Conservation (phyloP, 2,888 invertebrate species). For the Agriopis aurantiaria region DNA sequence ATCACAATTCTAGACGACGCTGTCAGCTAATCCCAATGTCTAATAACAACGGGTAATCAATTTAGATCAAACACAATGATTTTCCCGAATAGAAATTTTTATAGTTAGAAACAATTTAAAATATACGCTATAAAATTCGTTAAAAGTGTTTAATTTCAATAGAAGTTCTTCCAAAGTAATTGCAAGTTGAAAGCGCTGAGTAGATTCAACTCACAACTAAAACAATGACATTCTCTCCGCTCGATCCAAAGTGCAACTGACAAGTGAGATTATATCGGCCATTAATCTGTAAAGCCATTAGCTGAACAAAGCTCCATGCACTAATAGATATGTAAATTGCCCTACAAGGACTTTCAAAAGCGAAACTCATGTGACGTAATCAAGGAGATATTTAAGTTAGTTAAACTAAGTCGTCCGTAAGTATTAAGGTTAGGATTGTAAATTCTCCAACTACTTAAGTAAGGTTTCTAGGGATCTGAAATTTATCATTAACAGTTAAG, state of each 20-base stretch:
- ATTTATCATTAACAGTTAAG: no score
- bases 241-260: constrained; percentile 38
- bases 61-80: no score
- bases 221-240: constrained; percentile 23
- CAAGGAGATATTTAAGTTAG: constrained; percentile 36
- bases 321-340: constrained; percentile 57
- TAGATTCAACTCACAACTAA: not conserved
- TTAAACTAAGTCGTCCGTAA: not conserved
- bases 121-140: no score
- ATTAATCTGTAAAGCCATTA: constrained; percentile 50
- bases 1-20: no score
- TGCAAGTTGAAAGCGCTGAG: no score
- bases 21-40: no score
- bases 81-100: no score
- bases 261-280: constrained; percentile 48
- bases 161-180: no score
- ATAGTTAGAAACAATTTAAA: no score
- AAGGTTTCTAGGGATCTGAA: no score
- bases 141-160: no score
- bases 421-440: not conserved
- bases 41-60: no score
- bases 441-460: not conserved
- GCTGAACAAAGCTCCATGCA: constrained; percentile 42
- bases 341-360: constrained; percentile 49
- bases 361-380: constrained; percentile 39